phyloP scores from a whole-genome alignment of 2,113 vertebrate species.

The Sander lucioperca region DNA sequence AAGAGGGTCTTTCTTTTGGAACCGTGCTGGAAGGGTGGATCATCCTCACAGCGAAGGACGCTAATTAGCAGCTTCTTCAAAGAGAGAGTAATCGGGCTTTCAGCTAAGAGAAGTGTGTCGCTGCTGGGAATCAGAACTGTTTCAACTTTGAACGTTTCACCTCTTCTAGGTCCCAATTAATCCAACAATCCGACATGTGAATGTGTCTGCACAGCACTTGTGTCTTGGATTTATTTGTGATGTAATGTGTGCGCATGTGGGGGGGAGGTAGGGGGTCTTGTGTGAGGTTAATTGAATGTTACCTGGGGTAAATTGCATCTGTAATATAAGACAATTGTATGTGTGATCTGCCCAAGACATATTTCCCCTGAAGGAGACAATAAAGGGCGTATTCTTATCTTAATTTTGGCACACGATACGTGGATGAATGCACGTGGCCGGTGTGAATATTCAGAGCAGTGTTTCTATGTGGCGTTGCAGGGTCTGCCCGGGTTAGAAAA shows the following conservation, averaged over 20 bases:
- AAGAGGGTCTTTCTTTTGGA: not conserved
- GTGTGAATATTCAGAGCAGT: constrained; percentile 71
- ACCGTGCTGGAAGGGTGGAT: not conserved
- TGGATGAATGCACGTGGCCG: not conserved
- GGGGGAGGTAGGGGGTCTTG: too few relatives aligned
- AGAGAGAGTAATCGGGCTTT: rapidly evolving
- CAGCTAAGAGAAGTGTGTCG: not conserved
- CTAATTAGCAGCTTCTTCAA: not conserved
- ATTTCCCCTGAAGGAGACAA: too few relatives aligned
- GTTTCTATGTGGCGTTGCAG: constrained; percentile 84
- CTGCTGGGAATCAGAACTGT: not conserved
- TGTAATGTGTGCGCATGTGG: too few relatives aligned
- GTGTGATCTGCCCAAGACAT: too few relatives aligned
- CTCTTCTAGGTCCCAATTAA: not conserved
- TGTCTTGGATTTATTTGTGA: not conserved
- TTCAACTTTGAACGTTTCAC: not conserved
- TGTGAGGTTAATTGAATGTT: too few relatives aligned
- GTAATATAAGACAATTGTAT: too few relatives aligned
- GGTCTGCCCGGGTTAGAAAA: constrained; percentile 94
- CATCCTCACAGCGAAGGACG: not conserved
- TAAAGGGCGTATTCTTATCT: too few relatives aligned
- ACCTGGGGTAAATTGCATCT: too few relatives aligned
- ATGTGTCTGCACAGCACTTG: too few relatives aligned
- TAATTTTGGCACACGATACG: too few relatives aligned
- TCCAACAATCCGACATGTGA: not conserved